A percentile compares a stretch with the other conserved stretches of the same genome.
Conservation (phyloP, 1,140 invertebrate species). For the Lasaia peninsularis region DNA sequence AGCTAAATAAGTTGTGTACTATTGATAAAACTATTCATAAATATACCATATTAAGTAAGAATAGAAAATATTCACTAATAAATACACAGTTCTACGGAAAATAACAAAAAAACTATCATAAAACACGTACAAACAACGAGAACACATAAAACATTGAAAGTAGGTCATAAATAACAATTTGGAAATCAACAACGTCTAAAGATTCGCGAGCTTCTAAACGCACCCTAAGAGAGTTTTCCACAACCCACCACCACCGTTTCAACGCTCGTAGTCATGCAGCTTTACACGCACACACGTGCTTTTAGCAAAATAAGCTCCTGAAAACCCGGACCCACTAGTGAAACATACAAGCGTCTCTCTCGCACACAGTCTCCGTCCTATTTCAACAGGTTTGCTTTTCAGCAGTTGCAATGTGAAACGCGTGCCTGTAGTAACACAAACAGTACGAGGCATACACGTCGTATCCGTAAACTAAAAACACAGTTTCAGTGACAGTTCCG, state of each 20-base stretch:
- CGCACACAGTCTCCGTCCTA: slow-evolving; percentile 56
- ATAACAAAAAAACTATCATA: too few relatives aligned
- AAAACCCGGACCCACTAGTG: slow-evolving; percentile 39
- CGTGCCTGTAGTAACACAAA: slow-evolving; percentile 72
- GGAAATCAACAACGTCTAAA: slow-evolving; percentile 20
- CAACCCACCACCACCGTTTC: slow-evolving; percentile 70
- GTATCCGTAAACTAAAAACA: slow-evolving; percentile 66
- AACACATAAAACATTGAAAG: slow-evolving; percentile 8
- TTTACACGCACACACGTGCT: slow-evolving; percentile 67
- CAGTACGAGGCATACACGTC: slow-evolving; percentile 67
- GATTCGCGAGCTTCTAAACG: slow-evolving; percentile 56
- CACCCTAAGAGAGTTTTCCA: slow-evolving; percentile 73
- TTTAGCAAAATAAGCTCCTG: slow-evolving; percentile 67
- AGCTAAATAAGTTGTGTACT: too few relatives aligned
- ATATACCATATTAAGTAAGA: too few relatives aligned
- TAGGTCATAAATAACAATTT: slow-evolving; percentile 15
- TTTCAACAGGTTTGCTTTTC: slow-evolving; percentile 77
- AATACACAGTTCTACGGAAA: too few relatives aligned
- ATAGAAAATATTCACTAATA: too few relatives aligned
- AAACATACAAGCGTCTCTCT: slow-evolving; percentile 41
- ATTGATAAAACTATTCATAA: too few relatives aligned
- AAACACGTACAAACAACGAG: not conserved
- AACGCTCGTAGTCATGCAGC: slow-evolving; percentile 55
- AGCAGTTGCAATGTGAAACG: slow-evolving; percentile 63
- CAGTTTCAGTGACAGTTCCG: slow-evolving; percentile 70